A percentile compares a stretch with the other conserved stretches of the same genome.
Conservation (phyloP, 2,888 invertebrate species). For the Teleiodes luculella region DNA sequence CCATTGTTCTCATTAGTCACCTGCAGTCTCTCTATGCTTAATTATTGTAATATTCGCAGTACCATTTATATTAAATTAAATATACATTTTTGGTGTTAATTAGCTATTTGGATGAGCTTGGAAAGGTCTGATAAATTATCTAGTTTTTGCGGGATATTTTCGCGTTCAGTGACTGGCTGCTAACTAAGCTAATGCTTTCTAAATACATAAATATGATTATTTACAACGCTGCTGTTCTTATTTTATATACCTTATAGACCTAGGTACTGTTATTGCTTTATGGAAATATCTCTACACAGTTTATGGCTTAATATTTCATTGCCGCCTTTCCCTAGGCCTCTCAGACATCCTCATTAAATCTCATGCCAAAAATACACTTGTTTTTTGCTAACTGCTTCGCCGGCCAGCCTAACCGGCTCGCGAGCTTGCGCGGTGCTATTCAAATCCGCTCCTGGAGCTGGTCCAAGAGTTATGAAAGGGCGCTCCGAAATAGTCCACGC, state of each 20-base stretch:
- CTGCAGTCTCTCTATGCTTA: background rate
- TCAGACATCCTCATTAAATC: background rate
- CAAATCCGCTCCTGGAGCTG: slow-evolving; percentile 4
- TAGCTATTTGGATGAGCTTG: no score
- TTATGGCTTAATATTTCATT: background rate
- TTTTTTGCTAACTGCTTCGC: background rate
- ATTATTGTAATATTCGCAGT: background rate
- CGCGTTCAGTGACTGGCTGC: no score
- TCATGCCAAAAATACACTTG: background rate
- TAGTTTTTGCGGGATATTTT: no score
- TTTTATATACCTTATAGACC: no score
- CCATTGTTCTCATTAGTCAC: slow-evolving; percentile 2
- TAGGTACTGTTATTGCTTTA: background rate
- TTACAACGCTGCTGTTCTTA: no score
- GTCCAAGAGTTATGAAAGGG: slow-evolving; percentile 14
- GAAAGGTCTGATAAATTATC: no score
- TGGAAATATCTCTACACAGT: background rate
- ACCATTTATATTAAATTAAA: no score
- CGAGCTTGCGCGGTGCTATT: background rate
- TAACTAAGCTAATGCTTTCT: no score
- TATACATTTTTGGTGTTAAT: no score
- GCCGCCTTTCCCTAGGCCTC: background rate
- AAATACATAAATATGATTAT: no score
- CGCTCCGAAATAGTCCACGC: background rate
- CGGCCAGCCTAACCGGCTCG: background rate